phyloP scores from a whole-genome alignment of 2,797 vertebrate species.

The Myotis findleyi region DNA sequence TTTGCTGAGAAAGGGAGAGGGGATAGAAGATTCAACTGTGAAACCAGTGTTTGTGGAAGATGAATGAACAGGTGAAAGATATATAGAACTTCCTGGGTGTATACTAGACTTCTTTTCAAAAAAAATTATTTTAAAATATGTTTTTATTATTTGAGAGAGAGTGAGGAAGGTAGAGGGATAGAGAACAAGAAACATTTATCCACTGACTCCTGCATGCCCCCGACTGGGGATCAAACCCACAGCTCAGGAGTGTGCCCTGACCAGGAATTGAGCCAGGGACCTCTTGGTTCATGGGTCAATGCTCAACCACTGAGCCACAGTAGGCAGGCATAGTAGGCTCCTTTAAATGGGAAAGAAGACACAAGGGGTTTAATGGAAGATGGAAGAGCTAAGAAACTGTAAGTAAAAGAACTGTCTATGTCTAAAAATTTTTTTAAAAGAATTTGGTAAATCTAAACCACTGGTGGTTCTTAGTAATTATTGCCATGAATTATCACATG shows the following conservation, averaged over 20 bases:
- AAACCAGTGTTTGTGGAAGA: background rate
- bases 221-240: no score
- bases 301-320: no score
- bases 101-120: no score
- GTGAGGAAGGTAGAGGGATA: no score
- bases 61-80: background rate
- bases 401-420: background rate
- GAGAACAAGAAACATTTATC: no score
- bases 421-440: background rate
- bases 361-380: background rate
- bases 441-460: background rate
- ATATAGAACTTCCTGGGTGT: background rate
- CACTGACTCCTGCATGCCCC: no score
- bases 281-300: no score
- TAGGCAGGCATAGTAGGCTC: rapidly evolving
- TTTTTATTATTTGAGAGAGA: no score
- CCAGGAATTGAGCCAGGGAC: no score
- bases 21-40: background rate
- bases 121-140: no score
- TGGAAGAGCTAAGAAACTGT: background rate
- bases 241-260: no score
- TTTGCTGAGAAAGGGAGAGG: background rate
- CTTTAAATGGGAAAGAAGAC: background rate
- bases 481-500: background rate
- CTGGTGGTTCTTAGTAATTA: background rate